Evolutionary conservation across 2,888 invertebrate species (phyloP), one percentile per base, ranked within the genome.

Genomic region (Lycophotia porphyrea): DNA sequence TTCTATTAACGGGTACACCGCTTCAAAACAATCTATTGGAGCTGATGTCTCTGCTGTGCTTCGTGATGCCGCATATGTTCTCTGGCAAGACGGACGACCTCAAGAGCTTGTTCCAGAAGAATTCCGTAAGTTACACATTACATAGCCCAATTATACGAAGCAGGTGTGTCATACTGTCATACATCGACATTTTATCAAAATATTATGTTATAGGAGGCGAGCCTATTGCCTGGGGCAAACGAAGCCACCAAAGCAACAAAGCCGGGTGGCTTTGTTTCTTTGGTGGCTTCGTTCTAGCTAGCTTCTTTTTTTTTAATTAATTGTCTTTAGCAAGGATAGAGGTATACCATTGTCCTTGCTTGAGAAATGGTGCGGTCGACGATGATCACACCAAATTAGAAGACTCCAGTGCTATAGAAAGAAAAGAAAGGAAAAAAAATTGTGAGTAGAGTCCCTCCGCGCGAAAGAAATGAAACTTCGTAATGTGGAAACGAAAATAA

Each of bases 51-150:
- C 95, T 99, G 55, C 97, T 99, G 34, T 98, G 98, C 89, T 99
- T 99, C 93, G 99, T 99, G 42, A 99, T 99, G 99, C 99, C 99
- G 0, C 98, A 99, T 87, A 98, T 99, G 96, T 99, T 99, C 96
- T 98, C 98, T 66, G 98, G 98, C 27, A 99, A 98, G 94, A 98
- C 98, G 1, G 98, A 98, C 0, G 98, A 98, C 88, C 97, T 99
- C 36, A 99, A 99, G 93, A 98, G 97, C 87, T 97, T 99, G 88
- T 99, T 99, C 94, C 98, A 98, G 72, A 98, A 98, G 93, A 98
- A 97, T 91, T 89, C 97, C 34, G 97, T 97, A 90, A 95, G 72
- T 42, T 34, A 13, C 15, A 15, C 27, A 27, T 55, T 55, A 27
- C 27, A 27, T 52, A 27, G 13, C n/a, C 5, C 9, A 5, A 1